Evolutionary conservation across 2,113 vertebrate genomes (phyloP).

Genomic region (Alethe castanea): DNA sequence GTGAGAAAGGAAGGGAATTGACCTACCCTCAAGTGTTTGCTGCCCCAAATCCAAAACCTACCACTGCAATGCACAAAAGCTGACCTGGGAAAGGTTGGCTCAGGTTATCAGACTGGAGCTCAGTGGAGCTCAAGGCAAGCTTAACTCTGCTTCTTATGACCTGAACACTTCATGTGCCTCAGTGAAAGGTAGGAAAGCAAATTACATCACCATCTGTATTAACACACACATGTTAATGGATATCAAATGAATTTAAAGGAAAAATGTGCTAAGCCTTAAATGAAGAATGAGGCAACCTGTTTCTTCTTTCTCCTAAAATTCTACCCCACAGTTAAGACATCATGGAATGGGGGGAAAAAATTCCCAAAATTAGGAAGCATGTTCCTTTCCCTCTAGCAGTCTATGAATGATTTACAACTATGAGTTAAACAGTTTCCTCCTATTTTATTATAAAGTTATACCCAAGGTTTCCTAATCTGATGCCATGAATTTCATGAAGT

Average conservation of each 20-base stretch:
- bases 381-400: neutral
- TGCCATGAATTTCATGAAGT: neutral
- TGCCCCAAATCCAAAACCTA: neutral
- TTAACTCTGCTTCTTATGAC: neutral
- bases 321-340: neutral
- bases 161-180: neutral
- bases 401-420: neutral
- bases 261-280: neutral
- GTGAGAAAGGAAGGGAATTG: neutral
- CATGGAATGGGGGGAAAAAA: accelerated
- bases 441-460: neutral
- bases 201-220: neutral
- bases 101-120: neutral
- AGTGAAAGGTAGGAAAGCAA: neutral
- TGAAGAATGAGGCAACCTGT: neutral
- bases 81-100: neutral
- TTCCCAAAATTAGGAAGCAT: neutral
- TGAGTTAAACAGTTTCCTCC: neutral
- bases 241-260: neutral
- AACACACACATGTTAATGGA: neutral
- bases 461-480: neutral
- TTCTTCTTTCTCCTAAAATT: neutral
- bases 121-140: neutral
- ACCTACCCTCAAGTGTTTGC: neutral
- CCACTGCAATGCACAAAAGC: neutral